Conservation (phyloP, 2,888 invertebrate genomes). For the Hypsopygia costalis region DNA sequence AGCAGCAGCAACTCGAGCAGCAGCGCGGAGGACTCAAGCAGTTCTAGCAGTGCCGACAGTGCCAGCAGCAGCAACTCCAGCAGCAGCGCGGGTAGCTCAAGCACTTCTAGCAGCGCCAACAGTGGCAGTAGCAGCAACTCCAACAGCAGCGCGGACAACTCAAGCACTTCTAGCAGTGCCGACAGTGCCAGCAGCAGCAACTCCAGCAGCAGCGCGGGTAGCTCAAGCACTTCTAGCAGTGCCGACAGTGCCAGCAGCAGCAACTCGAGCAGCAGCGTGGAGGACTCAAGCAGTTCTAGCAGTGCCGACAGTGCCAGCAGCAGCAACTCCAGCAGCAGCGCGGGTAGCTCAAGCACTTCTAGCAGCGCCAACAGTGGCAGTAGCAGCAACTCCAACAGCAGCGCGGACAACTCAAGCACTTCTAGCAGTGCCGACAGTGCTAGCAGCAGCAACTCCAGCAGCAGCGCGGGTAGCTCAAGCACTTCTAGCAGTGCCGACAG, state of each 20-base stretch:
- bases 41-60: background rate
- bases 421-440: background rate
- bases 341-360: no score
- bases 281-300: background rate
- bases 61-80: no score
- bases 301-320: background rate
- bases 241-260: no score
- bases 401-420: background rate
- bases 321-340: background rate
- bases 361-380: background rate
- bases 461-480: background rate
- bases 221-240: no score
- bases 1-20: background rate
- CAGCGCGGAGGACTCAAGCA: background rate
- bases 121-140: background rate
- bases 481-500: background rate
- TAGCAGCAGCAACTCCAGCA: background rate
- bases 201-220: no score
- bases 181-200: background rate
- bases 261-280: background rate
- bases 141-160: no score
- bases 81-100: background rate
- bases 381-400: no score
- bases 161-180: no score
- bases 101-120: background rate